These are phyloP conservation scores for Leptinotarsa rubiginosa DNA, from an alignment of 2,888 invertebrate species.

Conservation along the genomic window DNA sequence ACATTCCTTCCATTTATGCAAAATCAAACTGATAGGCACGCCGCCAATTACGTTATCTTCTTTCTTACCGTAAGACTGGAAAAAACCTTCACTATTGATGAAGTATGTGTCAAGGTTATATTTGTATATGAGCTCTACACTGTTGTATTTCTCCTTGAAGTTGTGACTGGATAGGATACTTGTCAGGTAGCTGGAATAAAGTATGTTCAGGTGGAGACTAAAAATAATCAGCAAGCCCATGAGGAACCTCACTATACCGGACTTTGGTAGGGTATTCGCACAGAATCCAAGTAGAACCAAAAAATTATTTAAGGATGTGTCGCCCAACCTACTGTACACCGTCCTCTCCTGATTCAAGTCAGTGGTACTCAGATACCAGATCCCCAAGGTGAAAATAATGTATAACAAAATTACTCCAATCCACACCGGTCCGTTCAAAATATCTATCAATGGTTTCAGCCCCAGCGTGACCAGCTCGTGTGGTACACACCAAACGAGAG, in stretches of 20 bases:
- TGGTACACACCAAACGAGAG: constrained; percentile 60
- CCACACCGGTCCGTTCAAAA: constrained; percentile 37
- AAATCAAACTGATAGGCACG: constrained; percentile 32
- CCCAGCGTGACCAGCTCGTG: constrained; percentile 52
- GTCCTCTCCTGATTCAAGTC: constrained; percentile 25
- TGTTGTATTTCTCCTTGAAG: constrained; percentile 53
- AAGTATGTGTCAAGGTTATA: constrained; percentile 52
- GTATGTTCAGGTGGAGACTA: constrained; percentile 50
- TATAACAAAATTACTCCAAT: constrained; percentile 26
- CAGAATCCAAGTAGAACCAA: constrained; percentile 49
- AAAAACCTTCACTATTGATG: constrained; percentile 48
- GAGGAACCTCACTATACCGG: constrained; percentile 46
- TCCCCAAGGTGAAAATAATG: constrained; percentile 27
- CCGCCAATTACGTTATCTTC: constrained; percentile 29
- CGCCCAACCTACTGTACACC: constrained; percentile 34
- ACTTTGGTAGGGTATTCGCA: constrained; percentile 50
- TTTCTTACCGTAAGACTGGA: constrained; percentile 33
- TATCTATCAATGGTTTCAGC: constrained; percentile 36
- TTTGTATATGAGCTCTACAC: constrained; percentile 51
- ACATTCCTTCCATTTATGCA: constrained; percentile 45
- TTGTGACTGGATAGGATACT: constrained; percentile 53
- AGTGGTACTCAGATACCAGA: constrained; percentile 35
- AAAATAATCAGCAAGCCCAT: constrained; percentile 52
- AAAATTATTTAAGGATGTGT: constrained; percentile 46
- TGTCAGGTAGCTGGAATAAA: constrained; percentile 55